A percentile compares a stretch with the other conserved stretches of the same genome.
Evolutionary conservation across 2,888 invertebrate species (phyloP).

Genomic region (Camptogramma bilineatum): DNA sequence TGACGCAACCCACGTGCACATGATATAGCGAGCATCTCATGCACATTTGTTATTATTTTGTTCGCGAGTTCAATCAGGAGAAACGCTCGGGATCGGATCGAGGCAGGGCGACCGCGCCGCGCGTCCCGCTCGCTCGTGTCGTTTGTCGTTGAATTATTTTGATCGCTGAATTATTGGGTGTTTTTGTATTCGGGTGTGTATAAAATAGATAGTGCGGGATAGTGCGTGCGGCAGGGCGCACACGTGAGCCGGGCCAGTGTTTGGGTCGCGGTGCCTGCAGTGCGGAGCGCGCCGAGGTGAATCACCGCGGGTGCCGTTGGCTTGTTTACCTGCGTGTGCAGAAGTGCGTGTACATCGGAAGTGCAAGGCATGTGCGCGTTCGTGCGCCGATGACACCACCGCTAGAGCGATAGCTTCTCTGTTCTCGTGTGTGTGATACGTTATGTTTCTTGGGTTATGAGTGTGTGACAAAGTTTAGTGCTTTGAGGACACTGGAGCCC

Average conservation of each 20-base stretch:
- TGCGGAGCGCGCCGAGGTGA: constrained; percentile 76
- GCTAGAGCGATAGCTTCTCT: constrained; percentile 72
- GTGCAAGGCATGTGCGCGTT: constrained; percentile 82
- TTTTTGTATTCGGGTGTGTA: constrained; percentile 64
- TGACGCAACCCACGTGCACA: constrained; percentile 85
- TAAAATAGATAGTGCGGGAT: constrained; percentile 66
- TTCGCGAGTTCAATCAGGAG: constrained; percentile 87
- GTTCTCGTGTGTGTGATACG: constrained; percentile 77
- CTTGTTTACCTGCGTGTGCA: constrained; percentile 84
- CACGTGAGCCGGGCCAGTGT: constrained; percentile 80
- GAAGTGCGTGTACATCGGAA: constrained; percentile 79
- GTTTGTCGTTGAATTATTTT: constrained; percentile 64
- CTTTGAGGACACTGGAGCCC: constrained; percentile 87
- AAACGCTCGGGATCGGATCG: constrained; percentile 71
- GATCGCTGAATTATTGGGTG: constrained; percentile 62
- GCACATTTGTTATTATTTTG: constrained; percentile 91
- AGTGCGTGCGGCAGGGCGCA: constrained; percentile 63
- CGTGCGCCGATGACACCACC: constrained; percentile 81
- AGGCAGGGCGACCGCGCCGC: constrained; percentile 73
- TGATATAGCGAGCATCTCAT: constrained; percentile 82
- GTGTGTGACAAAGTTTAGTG: constrained; percentile 84
- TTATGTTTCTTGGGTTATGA: constrained; percentile 82
- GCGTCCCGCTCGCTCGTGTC: constrained; percentile 69
- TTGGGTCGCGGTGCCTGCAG: constrained; percentile 80
- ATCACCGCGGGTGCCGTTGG: constrained; percentile 81